Evolutionary conservation across 2,113 vertebrate species (phyloP), one percentile per base, ranked within the genome.

Genomic region (Cochlearius cochlearius): DNA sequence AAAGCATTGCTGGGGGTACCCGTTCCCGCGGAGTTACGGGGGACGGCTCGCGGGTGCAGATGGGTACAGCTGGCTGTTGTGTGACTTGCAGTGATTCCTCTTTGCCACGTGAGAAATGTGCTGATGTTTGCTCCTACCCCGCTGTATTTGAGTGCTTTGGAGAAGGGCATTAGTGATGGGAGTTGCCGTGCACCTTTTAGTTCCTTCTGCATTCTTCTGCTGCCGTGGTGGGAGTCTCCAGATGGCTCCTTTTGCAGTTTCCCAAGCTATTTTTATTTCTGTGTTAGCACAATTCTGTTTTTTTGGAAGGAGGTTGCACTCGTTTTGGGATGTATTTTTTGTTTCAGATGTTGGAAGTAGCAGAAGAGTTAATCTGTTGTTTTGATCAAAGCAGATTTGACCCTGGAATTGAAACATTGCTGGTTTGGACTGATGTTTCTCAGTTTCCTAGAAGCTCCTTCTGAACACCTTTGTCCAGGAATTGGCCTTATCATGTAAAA

Each of bases 231-330:
- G 74, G 86, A 95, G 91, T 92, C 53, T 92, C 89, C 95, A 97
- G 95, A 96, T 95, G 95, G 96, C 49, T 96, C 87, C 69, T 97
- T 78, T 85, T 92, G 81, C 77, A 88, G 78, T 66, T 95, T 82
- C 71, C 80, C 41, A 53, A 73, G 80, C 45, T 94, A 86, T 82
- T 94, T 97, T 95, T 92, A 52, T 68, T 73, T 87, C 76, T 62
- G 22, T 45, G 56, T 67, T 92, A 92, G 60, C 93, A 87, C 32
- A 69, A 43, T 62, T 80, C 73, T 81, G 53, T 47, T 38, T 56
- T 43, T 56, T 52, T 18, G 4, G 20, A 63, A 73, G 39, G 60
- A 78, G 68, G 9, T 39, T 96, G 69, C 45, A 16, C 49, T 79
- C 58, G 13, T 90, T 94, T 95, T 6, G 43, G 66, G 49, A 41